Evolutionary conservation across 2,113 vertebrate species (phyloP), one percentile per base, ranked within the genome.

Genomic region (Aegithalos caudatus): DNA sequence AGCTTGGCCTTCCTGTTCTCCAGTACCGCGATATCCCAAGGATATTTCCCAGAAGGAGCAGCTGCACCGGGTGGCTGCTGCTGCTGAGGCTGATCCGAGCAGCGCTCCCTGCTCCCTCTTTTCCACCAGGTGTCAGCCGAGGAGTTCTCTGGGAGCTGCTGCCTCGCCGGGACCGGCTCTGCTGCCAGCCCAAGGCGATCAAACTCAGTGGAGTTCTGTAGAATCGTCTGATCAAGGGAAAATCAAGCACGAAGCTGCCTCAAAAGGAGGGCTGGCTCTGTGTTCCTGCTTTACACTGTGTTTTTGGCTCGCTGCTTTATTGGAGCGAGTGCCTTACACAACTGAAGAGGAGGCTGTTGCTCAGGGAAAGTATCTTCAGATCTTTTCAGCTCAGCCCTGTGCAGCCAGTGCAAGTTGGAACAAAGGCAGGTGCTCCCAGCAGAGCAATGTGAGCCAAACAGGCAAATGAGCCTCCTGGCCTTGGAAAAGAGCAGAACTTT

Each of bases 101-200:
- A 0, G 47, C 33, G 40, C 70, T 76, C 70, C 47, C 54, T 76
- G 66, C 67, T 73, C 67, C 69, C 0, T 14, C 47, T 81, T 56
- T 94, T 94, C 96, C 95, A 95, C 64, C 90, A 97, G 96, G 79
- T 96, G 96, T 96, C 96, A 97, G 85, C 33, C 92, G 81, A 96
- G 86, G 85, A 96, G 82, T 87, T 48, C 21, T 29, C 8, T 73
- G 87, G 45, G 67, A 94, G 79, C 79, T 7, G 47, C 42, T 31
- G 53, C 48, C 17, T 65, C 7, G 7, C 29, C 0, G 3, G 53
- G 51, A 20, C 18, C 12, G 2, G 64, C 50, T 45, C 22, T 22
- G 24, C 38, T 3, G 29, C 40, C 44, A 9, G 70, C 29, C 12
- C 42, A 1, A 4, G 53, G 64, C 60, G 24, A 21, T 9, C 47